These are phyloP conservation scores for Hippocampus comes DNA, from an alignment of 2,113 vertebrate species.

Conservation along the genomic window DNA sequence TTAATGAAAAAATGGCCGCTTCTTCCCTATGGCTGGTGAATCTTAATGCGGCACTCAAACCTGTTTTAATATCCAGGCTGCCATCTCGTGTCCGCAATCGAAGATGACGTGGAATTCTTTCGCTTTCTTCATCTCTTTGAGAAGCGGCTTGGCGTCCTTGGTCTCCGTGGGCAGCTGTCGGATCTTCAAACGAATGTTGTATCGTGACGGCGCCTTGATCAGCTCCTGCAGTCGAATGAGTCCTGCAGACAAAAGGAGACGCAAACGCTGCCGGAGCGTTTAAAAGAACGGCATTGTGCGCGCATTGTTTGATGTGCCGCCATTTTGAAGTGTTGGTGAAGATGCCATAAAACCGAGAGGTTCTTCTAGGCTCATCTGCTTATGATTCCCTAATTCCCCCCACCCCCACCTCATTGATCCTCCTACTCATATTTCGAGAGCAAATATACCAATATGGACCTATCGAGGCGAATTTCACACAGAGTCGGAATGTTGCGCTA, in stretches of 20 bases:
- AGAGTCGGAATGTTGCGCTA: slow-evolving; percentile 38
- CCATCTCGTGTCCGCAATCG: slow-evolving; percentile 97
- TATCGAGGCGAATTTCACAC: slow-evolving; percentile 52
- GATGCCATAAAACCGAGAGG: slow-evolving; percentile 37
- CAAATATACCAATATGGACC: slow-evolving; percentile 46
- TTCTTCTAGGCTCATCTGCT: slow-evolving; percentile 46
- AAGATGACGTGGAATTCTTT: slow-evolving; percentile 98
- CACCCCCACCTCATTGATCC: slow-evolving; percentile 47
- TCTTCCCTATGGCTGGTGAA: neutral
- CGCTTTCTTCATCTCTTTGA: slow-evolving; percentile 98
- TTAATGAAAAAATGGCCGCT: slow-evolving; percentile 28
- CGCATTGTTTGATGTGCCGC: slow-evolving; percentile 52
- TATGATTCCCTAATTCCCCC: slow-evolving; percentile 49
- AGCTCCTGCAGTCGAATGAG: slow-evolving; percentile 97
- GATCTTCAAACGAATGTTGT: slow-evolving; percentile 95
- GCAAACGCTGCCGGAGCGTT: slow-evolving; percentile 18
- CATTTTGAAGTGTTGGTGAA: slow-evolving; percentile 47
- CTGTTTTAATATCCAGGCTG: slow-evolving; percentile 96
- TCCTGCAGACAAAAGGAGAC: slow-evolving; percentile 76
- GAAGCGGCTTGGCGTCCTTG: slow-evolving; percentile 95
- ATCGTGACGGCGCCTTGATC: slow-evolving; percentile 96
- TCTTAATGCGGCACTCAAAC: slow-evolving; percentile 55
- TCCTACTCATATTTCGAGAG: slow-evolving; percentile 57
- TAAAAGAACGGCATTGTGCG: slow-evolving; percentile 20
- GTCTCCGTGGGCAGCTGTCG: slow-evolving; percentile 93